These are phyloP conservation scores for Dolichotis patagonum DNA, from an alignment of 2,113 vertebrate genomes.

Conservation along the genomic window DNA sequence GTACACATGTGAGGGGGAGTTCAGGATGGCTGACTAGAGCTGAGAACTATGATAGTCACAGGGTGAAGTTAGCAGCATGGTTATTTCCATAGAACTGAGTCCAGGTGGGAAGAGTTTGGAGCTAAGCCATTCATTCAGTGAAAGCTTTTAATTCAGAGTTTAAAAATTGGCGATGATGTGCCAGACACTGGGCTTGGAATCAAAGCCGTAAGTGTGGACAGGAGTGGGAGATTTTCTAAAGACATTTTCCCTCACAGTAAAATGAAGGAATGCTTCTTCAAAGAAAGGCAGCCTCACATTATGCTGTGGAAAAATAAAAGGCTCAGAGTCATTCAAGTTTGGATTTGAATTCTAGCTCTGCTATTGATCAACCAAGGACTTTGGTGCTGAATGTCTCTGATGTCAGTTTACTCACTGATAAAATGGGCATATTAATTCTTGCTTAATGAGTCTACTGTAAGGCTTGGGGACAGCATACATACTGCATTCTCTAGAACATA, in stretches of 20 bases:
- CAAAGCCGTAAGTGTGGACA: not conserved
- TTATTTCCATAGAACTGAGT: not conserved
- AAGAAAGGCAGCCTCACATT: not conserved
- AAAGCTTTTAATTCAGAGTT: not conserved
- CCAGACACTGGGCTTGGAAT: not conserved
- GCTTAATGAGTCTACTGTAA: not conserved
- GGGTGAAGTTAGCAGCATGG: not conserved
- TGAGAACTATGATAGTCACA: not conserved
- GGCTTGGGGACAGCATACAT: not conserved
- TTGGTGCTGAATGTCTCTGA: not conserved
- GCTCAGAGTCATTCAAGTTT: not conserved
- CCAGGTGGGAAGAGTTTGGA: not conserved
- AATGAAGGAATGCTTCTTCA: not conserved
- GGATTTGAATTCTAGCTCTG: not conserved
- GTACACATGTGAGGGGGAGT: fast-evolving
- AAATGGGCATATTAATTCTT: not conserved
- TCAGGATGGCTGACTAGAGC: not conserved
- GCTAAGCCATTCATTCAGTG: not conserved
- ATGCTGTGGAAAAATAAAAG: not conserved
- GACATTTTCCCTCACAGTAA: not conserved
- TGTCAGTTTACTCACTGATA: not conserved
- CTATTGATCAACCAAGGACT: not conserved
- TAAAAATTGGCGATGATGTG: not conserved
- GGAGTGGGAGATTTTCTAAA: not conserved
- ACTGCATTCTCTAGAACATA: not conserved